Base-by-base conservation (phyloP, 2,797 vertebrate species). In the Numenius phaeopus region DNA sequence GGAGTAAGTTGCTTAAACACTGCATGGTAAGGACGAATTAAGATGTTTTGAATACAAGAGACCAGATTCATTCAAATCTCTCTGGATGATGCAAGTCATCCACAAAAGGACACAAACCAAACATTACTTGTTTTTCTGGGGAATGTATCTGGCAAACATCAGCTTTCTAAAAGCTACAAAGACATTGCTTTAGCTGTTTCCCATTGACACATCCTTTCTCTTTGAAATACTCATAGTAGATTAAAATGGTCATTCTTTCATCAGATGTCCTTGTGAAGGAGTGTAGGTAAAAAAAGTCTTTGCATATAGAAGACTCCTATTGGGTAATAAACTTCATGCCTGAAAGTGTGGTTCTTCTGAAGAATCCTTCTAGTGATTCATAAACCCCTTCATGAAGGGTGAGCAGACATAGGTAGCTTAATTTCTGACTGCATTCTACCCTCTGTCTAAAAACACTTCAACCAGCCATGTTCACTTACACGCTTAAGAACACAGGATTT, bases 1-100 rank as follows among this genome's bases (percentile, higher is more conserved):
- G 50, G 69, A 94, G 61, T 93, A 94, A 93, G 55, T 89, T 95
- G 32, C 65, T 97, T 95, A 91, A 91, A 96, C 76, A 77, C 72
- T 93, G 52, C 71, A 73, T 29, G 46, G 62, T 72, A 94, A 95
- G 61, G 19, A 65, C 10, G 24, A 96, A 73, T 89, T 82, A 91
- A 52, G 42, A 59, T 70, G 80, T 85, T 92, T 96, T 89, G 49
- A 94, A 80, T 94, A 75, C n/a, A 91, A 84, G 70, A 57, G 18
- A 57, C 9, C 23, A 69, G 18, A 71, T 54, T 88, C 3, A 26
- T 78, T 83, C 21, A 42, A 16, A 62, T 86, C 16, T 81, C 11
- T 46, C 54, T 54, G 23, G 13, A 50, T 76, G 10, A 58, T 44
- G 59, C 8, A 71, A 69, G 24, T 81, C n/a, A 87, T 40, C 26